phyloP scores from a whole-genome alignment of 2,797 vertebrate species.

The Eurystomus glaucurus region DNA sequence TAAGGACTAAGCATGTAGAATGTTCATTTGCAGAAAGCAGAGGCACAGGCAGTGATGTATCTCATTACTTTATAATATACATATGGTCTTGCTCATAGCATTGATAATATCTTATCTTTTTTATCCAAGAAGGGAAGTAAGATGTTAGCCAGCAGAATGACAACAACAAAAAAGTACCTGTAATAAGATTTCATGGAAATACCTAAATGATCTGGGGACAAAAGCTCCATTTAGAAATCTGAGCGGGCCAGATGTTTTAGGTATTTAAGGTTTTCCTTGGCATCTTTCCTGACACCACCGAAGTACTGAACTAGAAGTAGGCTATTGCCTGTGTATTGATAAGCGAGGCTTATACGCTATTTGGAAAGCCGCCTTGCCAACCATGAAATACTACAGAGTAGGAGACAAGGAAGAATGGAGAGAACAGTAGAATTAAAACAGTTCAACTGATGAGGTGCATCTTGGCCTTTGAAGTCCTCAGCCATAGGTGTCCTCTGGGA shows the following conservation, averaged over 20 bases:
- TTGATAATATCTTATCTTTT: neutral
- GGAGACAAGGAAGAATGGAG: neutral
- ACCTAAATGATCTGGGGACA: neutral
- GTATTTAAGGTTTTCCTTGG: neutral
- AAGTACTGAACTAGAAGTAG: neutral
- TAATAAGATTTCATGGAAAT: neutral
- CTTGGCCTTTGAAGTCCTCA: neutral
- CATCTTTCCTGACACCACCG: neutral
- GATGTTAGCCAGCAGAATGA: neutral
- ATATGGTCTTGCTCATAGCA: neutral
- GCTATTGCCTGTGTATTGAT: neutral
- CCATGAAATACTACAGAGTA: accelerated
- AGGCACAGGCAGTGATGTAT: neutral
- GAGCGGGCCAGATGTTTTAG: neutral
- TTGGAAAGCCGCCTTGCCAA: neutral
- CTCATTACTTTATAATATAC: neutral
- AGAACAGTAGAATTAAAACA: neutral
- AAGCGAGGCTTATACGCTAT: neutral
- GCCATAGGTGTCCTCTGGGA: neutral
- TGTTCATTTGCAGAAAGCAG: neutral
- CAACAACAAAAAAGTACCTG: neutral
- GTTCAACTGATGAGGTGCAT: neutral
- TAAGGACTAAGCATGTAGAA: neutral
- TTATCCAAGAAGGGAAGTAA: neutral
- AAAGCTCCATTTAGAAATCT: neutral